Percentiles rank a stretch among this genome's conserved stretches.
Conservation (phyloP, 2,797 vertebrate genomes). For the Liasis olivaceus region DNA sequence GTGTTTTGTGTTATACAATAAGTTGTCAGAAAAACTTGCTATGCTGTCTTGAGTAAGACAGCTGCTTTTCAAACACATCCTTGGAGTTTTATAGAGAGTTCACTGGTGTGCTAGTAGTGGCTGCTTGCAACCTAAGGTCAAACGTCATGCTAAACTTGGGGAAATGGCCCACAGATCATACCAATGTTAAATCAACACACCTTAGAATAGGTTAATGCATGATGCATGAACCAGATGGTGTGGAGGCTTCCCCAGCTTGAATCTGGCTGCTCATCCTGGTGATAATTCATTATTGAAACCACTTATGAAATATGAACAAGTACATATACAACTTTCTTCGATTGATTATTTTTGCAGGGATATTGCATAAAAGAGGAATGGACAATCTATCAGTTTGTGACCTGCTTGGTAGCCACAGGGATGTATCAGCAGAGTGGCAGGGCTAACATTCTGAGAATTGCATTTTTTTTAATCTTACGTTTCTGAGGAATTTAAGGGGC, state of each 20-base stretch:
- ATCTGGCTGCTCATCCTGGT: background rate
- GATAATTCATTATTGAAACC: background rate
- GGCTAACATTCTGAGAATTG: background rate
- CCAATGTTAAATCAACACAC: background rate
- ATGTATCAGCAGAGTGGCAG: background rate
- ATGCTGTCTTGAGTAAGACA: constrained; percentile 43
- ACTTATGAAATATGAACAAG: background rate
- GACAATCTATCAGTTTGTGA: background rate
- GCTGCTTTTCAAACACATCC: background rate
- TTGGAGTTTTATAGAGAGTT: background rate
- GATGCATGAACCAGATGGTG: background rate
- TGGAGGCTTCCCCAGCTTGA: background rate
- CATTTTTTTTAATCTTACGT: background rate
- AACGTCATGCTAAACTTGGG: background rate
- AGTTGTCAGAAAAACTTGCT: constrained; percentile 59
- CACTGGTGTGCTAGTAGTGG: background rate
- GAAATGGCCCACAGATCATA: background rate
- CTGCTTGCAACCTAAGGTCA: background rate
- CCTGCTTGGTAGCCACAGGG: background rate
- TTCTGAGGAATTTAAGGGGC: background rate
- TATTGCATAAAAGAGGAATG: background rate
- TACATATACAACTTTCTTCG: background rate
- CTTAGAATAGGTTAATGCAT: background rate
- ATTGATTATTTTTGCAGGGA: background rate
- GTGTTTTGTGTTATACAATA: constrained; percentile 54